A percentile compares a stretch with the other conserved stretches of the same genome.
Conservation (phyloP, 2,797 vertebrate genomes). For the Hemitrygon akajei region DNA sequence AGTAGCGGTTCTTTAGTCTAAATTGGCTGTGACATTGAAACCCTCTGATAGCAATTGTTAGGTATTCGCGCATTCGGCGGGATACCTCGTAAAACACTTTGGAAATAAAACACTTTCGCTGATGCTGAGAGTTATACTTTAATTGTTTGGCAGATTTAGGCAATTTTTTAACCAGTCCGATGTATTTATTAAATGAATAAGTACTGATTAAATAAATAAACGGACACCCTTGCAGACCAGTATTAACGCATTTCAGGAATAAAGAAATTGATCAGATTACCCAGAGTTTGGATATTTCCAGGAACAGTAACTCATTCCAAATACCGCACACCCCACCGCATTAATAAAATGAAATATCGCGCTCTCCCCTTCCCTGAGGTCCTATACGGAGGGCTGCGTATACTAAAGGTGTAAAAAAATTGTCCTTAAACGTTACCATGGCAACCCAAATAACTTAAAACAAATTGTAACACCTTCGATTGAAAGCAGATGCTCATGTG, state of each 20-base stretch:
- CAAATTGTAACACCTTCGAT: constrained; percentile 35
- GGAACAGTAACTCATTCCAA: background rate
- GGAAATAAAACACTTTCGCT: background rate
- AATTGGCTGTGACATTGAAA: constrained; percentile 4
- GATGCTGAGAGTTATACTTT: background rate
- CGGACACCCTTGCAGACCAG: background rate
- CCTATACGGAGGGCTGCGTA: background rate
- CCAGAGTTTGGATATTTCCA: background rate
- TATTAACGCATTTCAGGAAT: background rate
- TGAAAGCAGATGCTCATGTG: constrained; percentile 4
- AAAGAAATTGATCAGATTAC: background rate
- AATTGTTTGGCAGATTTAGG: background rate
- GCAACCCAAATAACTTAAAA: constrained; percentile 26
- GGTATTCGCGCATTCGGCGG: background rate
- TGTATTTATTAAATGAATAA: background rate
- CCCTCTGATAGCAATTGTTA: background rate
- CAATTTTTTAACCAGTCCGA: background rate
- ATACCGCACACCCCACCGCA: background rate
- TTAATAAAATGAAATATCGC: background rate
- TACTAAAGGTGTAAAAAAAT: constrained; percentile 23
- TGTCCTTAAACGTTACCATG: constrained; percentile 17
- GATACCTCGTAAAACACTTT: background rate
- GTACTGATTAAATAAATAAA: too few relatives aligned
- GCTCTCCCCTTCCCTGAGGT: background rate
- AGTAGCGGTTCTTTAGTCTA: background rate